These are phyloP conservation scores for Lycocorax pyrrhopterus DNA, from an alignment of 2,113 vertebrate genomes.

Conservation along the genomic window DNA sequence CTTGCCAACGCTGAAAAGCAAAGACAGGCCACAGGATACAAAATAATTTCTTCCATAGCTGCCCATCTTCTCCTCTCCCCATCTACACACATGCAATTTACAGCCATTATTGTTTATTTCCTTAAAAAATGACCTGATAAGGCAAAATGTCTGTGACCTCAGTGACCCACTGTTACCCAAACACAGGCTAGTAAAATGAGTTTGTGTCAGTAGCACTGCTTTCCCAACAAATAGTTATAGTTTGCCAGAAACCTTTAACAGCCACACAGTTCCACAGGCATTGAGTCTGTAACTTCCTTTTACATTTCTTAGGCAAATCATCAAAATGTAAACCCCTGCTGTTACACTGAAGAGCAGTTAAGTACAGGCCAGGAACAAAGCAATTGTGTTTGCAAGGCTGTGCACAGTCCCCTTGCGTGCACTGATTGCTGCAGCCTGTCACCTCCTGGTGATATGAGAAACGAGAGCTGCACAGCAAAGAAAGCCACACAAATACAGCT, in stretches of 20 bases:
- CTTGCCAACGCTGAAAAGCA: neutral
- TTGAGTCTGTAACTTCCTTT: neutral
- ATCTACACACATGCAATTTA: neutral
- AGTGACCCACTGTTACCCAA: neutral
- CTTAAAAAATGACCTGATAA: neutral
- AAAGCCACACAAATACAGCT: neutral
- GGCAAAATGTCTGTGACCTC: neutral
- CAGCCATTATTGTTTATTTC: neutral
- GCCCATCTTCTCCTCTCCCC: neutral
- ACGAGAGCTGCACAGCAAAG: neutral
- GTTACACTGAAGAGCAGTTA: neutral
- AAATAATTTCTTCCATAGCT: neutral
- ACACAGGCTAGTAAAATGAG: neutral
- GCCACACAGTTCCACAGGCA: neutral
- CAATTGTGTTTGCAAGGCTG: neutral
- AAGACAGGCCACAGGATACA: neutral
- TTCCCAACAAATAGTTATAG: neutral
- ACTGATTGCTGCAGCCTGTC: neutral
- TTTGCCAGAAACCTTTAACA: neutral
- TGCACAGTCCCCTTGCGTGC: neutral
- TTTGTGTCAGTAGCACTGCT: neutral
- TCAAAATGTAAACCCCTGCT: neutral
- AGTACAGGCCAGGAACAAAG: neutral
- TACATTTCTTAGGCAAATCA: slow-evolving; percentile 24
- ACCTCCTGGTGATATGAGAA: neutral